Evolutionary conservation across 2,113 vertebrate species (phyloP).

Genomic region (Mesocricetus auratus): DNA sequence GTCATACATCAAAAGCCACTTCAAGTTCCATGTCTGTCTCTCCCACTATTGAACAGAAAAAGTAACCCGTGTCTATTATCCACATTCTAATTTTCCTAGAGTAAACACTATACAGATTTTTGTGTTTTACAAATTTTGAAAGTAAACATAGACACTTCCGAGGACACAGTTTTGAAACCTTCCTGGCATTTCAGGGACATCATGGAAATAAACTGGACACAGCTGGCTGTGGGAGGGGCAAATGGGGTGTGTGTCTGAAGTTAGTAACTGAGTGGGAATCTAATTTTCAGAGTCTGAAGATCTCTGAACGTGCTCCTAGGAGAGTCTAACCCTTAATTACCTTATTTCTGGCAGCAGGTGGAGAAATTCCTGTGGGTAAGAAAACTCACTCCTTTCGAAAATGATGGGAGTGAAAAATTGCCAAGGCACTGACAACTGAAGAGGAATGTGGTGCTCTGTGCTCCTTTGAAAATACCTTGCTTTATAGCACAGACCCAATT

Average conservation of each 20-base stretch:
- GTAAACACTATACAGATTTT: slow-evolving; percentile 3
- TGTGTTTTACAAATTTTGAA: slow-evolving; percentile 33
- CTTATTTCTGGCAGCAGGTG: slow-evolving; percentile 69
- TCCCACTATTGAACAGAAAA: slow-evolving; percentile 10
- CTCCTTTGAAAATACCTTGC: slow-evolving; percentile 34
- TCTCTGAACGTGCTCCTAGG: slow-evolving; percentile 39
- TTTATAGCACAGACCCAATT: slow-evolving; percentile 52
- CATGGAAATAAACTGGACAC: slow-evolving; percentile 21
- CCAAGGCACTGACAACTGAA: slow-evolving; percentile 4
- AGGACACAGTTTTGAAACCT: background rate
- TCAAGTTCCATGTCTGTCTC: background rate
- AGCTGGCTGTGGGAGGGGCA: background rate
- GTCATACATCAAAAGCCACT: background rate
- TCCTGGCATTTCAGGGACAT: slow-evolving; percentile 28
- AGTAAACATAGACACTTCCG: background rate
- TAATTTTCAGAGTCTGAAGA: slow-evolving; percentile 71
- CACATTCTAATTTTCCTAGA: slow-evolving; percentile 35
- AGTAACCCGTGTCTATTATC: background rate
- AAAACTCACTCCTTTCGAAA: slow-evolving; percentile 56
- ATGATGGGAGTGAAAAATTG: slow-evolving; percentile 52
- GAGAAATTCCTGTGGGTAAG: slow-evolving; percentile 69
- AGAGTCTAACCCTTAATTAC: slow-evolving; percentile 75
- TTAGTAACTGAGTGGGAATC: slow-evolving; percentile 60
- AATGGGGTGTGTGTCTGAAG: background rate
- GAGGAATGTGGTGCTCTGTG: slow-evolving; percentile 11